These are phyloP conservation scores for Rhopilema esculentum DNA, from an alignment of 30 jellyfish, hydroid and myxozoan genomes.

Conservation along the genomic window DNA sequence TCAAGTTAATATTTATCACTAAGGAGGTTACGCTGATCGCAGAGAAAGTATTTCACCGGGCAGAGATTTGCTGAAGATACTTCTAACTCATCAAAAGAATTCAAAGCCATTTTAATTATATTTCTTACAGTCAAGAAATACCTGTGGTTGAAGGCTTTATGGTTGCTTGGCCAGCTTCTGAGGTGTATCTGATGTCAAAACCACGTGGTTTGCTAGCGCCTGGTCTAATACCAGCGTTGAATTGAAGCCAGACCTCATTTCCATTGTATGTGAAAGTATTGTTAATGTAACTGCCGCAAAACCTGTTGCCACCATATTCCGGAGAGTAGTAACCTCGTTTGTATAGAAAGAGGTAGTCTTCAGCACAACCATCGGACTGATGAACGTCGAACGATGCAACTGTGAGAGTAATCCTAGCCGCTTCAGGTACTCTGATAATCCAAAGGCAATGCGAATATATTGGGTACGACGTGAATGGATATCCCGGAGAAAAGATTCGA, in stretches of 20 bases:
- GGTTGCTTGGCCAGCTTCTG: constrained; percentile 12
- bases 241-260: constrained; percentile 59
- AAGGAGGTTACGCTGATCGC: too few species aligned
- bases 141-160: constrained; percentile 21
- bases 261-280: constrained; percentile 12
- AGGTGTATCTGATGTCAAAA: constrained; percentile 28
- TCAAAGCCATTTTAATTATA: too few species aligned
- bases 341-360: constrained; percentile 67
- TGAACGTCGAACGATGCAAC: constrained; percentile 71
- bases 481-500: constrained; percentile 66
- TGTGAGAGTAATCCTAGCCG: constrained; percentile 28
- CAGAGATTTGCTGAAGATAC: too few species aligned
- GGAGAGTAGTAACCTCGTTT: constrained; percentile 73
- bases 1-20: too few species aligned
- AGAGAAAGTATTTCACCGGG: too few species aligned
- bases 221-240: constrained; percentile 19
- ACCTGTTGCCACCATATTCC: constrained; percentile 31
- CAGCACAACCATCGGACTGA: constrained; percentile 49
- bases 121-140: background rate
- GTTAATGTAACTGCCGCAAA: constrained; percentile 46
- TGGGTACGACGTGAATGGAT: constrained; percentile 59
- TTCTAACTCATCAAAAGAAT: too few species aligned
- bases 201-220: constrained; percentile 32
- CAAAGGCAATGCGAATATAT: constrained; percentile 75
- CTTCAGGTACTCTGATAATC: constrained; percentile 67